Conservation (phyloP, 2,797 vertebrate species). For the Alfaro cultratus region DNA sequence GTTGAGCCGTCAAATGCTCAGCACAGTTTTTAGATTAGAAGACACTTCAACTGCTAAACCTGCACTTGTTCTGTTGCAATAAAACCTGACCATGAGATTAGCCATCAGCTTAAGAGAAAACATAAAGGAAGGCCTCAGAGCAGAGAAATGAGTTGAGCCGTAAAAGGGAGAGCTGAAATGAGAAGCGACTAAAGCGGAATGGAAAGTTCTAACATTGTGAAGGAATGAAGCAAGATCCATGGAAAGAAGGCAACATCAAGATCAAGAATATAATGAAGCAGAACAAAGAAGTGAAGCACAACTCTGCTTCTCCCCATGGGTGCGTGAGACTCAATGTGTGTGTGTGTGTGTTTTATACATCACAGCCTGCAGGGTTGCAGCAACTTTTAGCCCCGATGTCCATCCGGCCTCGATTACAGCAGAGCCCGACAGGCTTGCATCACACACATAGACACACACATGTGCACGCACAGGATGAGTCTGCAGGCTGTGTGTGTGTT, state of each 20-base stretch:
- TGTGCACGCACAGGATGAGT: slow-evolving; percentile 11
- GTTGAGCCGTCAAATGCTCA: not conserved
- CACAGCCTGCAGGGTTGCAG: slow-evolving; percentile 65
- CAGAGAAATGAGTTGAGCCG: not conserved
- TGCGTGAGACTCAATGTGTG: slow-evolving; percentile 40
- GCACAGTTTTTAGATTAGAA: slow-evolving; percentile 1
- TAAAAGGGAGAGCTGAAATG: not conserved
- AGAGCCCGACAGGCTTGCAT: slow-evolving; percentile 68
- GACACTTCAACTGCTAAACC: not conserved
- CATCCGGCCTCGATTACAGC: slow-evolving; percentile 71
- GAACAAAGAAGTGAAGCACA: slow-evolving; percentile 50
- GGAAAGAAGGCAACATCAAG: slow-evolving; percentile 27
- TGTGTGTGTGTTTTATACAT: slow-evolving; percentile 61
- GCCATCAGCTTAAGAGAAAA: not conserved
- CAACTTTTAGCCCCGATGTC: slow-evolving; percentile 68
- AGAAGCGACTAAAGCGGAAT: not conserved
- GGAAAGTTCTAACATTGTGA: slow-evolving; percentile 22
- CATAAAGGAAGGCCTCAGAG: not conserved
- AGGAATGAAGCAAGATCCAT: slow-evolving; percentile 46
- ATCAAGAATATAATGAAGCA: slow-evolving; percentile 57
- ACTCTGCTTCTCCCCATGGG: slow-evolving; percentile 16
- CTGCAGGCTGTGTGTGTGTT: slow-evolving; percentile 37
- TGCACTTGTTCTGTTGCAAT: not conserved
- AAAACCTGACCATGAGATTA: slow-evolving; percentile 12
- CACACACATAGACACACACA: slow-evolving; percentile 50